Conservation (phyloP, 2,113 vertebrate species). For the Ciconia boyciana region DNA sequence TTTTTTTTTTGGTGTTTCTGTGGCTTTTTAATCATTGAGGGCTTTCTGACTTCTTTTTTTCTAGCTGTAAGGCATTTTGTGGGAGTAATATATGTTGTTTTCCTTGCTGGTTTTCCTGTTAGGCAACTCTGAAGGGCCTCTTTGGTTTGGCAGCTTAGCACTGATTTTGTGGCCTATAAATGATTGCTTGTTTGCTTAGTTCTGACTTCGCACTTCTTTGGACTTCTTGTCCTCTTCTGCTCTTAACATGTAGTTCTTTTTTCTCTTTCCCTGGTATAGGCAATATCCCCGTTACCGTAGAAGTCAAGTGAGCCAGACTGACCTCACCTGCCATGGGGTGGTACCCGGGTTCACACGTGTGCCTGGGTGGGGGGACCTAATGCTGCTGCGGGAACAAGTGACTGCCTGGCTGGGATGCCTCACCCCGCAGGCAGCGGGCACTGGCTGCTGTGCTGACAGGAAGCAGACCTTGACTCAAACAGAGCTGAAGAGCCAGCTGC, state of each 20-base stretch:
- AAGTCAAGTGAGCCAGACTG: background rate
- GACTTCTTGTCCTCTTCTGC: background rate
- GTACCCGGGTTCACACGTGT: background rate
- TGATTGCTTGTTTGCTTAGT: constrained; percentile 24
- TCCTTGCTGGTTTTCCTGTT: constrained; percentile 60
- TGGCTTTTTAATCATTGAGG: constrained; percentile 41
- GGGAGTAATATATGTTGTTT: constrained; percentile 34
- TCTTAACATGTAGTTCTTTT: background rate
- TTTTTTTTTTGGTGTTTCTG: constrained; percentile 52
- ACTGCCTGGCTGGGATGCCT: background rate
- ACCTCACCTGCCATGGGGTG: background rate
- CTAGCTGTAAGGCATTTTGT: constrained; percentile 35
- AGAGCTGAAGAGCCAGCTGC: background rate
- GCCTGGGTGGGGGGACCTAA: background rate
- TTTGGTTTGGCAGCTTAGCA: constrained; percentile 45
- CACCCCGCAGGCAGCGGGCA: background rate
- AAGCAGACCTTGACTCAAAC: background rate
- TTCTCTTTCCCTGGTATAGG: background rate
- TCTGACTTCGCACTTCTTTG: constrained; percentile 25
- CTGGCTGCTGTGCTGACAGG: background rate
- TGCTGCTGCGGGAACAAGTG: background rate
- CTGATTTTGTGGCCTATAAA: constrained; percentile 39
- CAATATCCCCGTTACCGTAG: background rate
- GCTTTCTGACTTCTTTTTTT: constrained; percentile 27
- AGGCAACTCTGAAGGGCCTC: constrained; percentile 36